phyloP scores from a whole-genome alignment of 2,888 invertebrate genomes.

The Andrena fulva region DNA sequence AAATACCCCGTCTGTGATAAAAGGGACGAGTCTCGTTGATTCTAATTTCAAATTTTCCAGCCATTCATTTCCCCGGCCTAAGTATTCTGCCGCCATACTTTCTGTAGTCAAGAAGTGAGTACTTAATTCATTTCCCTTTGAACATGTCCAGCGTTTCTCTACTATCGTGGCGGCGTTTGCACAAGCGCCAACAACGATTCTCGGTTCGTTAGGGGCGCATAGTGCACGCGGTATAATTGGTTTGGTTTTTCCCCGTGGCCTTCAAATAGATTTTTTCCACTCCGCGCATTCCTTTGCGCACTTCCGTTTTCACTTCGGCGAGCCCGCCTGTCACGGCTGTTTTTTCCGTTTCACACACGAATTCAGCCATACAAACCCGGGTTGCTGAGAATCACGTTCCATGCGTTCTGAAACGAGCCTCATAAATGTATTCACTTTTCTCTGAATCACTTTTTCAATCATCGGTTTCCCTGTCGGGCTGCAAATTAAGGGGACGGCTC shows the following conservation, averaged over 20 bases:
- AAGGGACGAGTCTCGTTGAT: conserved; percentile 14
- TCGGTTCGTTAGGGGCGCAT: conserved; percentile 55
- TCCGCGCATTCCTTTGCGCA: neutral
- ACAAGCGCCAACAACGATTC: conserved; percentile 49
- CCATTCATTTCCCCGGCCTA: conserved; percentile 33
- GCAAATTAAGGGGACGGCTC: neutral
- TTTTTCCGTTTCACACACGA: conserved; percentile 16
- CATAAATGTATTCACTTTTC: neutral
- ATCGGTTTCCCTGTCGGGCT: neutral
- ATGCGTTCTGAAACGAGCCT: neutral
- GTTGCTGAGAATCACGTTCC: neutral
- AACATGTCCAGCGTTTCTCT: conserved; percentile 35
- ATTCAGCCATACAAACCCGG: neutral
- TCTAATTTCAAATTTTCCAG: conserved; percentile 36
- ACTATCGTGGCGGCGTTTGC: conserved; percentile 45
- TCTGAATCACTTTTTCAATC: neutral
- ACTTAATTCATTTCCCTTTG: conserved; percentile 57
- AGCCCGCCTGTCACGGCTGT: conserved; percentile 11
- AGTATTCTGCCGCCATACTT: conserved; percentile 40
- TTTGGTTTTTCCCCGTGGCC: conserved; percentile 21
- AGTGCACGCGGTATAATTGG: conserved; percentile 52
- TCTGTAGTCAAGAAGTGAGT: conserved; percentile 42
- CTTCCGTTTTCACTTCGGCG: neutral
- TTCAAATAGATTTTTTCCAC: conserved; percentile 50
- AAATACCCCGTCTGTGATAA: neutral